Conservation (phyloP, 2,113 vertebrate species). For the Phoxinus phoxinus region DNA sequence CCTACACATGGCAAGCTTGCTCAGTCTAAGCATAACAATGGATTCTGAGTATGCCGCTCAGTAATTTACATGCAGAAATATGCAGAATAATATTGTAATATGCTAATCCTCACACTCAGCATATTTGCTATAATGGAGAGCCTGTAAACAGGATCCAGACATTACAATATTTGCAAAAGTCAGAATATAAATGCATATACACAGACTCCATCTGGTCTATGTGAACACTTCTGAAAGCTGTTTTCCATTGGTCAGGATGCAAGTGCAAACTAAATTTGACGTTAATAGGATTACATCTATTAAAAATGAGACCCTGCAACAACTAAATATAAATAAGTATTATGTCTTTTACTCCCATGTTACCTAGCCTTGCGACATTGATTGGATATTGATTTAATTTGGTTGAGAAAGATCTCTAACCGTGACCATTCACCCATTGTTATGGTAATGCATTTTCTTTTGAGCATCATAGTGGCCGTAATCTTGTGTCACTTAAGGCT, state of each 20-base stretch:
- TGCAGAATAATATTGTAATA: conserved; percentile 20
- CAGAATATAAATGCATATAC: neutral
- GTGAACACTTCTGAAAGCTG: neutral
- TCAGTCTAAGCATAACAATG: neutral
- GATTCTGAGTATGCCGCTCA: neutral
- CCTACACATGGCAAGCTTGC: neutral
- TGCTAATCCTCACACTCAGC: conserved; percentile 34
- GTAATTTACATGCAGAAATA: conserved; percentile 36
- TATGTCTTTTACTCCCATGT: neutral
- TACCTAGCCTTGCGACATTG: conserved; percentile 53
- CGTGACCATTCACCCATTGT: conserved; percentile 66
- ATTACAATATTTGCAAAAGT: conserved; percentile 26
- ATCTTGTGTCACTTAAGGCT: conserved; percentile 58
- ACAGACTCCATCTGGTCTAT: conserved; percentile 10
- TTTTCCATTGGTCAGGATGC: neutral
- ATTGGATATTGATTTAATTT: conserved; percentile 39
- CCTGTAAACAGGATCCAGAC: conserved; percentile 17
- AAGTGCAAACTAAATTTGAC: neutral
- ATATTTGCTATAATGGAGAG: conserved; percentile 25
- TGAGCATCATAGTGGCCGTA: conserved; percentile 59
- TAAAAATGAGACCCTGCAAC: neutral
- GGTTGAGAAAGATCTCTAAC: conserved; percentile 53
- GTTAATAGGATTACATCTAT: neutral
- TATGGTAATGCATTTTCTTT: conserved; percentile 67
- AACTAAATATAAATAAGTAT: neutral